Percentiles rank a stretch among this genome's conserved stretches.
These are phyloP conservation scores for Alethe castanea DNA, from an alignment of 2,113 vertebrate species.

Conservation along the genomic window DNA sequence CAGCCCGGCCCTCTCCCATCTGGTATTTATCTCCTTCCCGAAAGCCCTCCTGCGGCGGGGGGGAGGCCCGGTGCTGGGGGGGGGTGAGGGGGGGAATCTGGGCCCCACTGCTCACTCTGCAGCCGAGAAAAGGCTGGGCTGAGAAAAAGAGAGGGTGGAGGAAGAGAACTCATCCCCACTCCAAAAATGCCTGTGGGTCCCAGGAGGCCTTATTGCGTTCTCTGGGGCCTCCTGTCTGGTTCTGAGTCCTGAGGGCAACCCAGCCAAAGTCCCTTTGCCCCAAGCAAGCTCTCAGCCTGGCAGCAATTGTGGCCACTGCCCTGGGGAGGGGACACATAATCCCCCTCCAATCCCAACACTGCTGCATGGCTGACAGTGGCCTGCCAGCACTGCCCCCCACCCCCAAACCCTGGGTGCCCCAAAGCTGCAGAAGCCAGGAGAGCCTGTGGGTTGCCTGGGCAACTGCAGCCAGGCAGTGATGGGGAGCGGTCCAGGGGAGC, in stretches of 20 bases:
- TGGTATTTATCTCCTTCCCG: constrained; percentile 56
- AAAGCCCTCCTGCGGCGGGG: constrained; percentile 42
- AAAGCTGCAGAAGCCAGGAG: background rate
- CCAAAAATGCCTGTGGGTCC: rapidly evolving
- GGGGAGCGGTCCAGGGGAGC: constrained; percentile 37
- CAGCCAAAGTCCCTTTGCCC: background rate
- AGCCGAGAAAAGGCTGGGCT: background rate
- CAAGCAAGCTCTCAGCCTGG: background rate
- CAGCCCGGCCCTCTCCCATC: constrained; percentile 41
- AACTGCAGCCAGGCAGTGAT: constrained; percentile 43
- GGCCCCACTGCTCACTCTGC: constrained; percentile 30
- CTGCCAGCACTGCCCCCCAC: background rate
- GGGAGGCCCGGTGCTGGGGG: background rate
- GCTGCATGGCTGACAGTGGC: background rate
- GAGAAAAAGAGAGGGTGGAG: background rate
- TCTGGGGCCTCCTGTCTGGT: background rate
- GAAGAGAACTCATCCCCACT: too few species aligned
- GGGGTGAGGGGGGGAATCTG: background rate
- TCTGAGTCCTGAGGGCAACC: background rate
- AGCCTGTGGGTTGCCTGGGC: constrained; percentile 37
- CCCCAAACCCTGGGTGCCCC: background rate
- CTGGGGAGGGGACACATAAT: background rate
- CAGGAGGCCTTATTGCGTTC: background rate
- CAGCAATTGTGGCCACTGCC: too few species aligned
- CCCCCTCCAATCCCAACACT: background rate